Evolutionary conservation across 2,888 invertebrate genomes (phyloP).

Genomic region (Xanthostigma xanthostigma): DNA sequence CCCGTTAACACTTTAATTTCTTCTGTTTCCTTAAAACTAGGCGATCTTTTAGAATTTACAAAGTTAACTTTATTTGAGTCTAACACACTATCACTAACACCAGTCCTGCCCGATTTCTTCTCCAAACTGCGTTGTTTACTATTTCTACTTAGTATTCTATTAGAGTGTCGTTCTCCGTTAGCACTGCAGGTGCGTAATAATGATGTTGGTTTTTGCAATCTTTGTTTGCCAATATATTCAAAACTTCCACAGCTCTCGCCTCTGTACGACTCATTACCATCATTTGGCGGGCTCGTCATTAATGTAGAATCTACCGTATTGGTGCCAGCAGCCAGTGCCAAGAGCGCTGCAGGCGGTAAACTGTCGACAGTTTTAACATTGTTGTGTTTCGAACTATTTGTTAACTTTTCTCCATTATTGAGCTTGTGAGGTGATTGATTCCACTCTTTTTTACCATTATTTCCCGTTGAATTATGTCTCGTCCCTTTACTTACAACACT

Average conservation of each 20-base stretch:
- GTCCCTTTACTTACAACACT: slow-evolving; percentile 3
- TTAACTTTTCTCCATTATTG: slow-evolving; percentile 7
- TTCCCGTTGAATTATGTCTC: slow-evolving; percentile 4
- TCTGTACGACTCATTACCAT: slow-evolving; percentile 45
- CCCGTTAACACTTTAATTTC: slow-evolving; percentile 24
- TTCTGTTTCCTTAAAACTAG: slow-evolving; percentile 30
- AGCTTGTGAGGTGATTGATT: slow-evolving; percentile 8
- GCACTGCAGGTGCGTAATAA: slow-evolving; percentile 23
- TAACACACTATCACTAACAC: slow-evolving; percentile 26
- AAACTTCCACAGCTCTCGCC: slow-evolving; percentile 50
- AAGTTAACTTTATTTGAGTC: slow-evolving; percentile 27
- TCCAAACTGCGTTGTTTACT: slow-evolving; percentile 24
- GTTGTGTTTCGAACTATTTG: background rate
- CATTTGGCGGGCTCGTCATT: slow-evolving; percentile 38
- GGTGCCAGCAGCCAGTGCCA: slow-evolving; percentile 30
- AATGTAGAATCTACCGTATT: slow-evolving; percentile 32
- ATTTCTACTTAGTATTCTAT: slow-evolving; percentile 4
- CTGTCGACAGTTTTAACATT: slow-evolving; percentile 9
- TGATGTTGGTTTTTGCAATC: slow-evolving; percentile 21
- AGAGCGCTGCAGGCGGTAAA: slow-evolving; percentile 41
- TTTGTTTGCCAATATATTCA: slow-evolving; percentile 38
- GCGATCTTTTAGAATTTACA: slow-evolving; percentile 27
- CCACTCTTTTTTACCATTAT: slow-evolving; percentile 6
- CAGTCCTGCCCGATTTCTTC: slow-evolving; percentile 15
- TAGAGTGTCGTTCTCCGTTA: slow-evolving; percentile 17